Evolutionary conservation across 1,140 invertebrate species (phyloP).

Genomic region (Pentalonia nigronervosa): DNA sequence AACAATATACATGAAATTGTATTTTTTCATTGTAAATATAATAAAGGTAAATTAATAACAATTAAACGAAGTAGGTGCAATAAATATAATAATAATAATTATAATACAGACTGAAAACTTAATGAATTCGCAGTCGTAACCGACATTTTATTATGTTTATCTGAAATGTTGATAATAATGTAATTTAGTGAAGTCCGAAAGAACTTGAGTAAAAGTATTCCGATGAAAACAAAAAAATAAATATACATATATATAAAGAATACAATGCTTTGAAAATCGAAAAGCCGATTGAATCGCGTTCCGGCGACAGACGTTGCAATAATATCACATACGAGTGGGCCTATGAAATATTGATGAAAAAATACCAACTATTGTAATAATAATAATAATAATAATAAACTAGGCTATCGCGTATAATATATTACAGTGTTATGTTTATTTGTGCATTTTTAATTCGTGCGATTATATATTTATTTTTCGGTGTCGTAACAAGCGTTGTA

Average conservation of each 20-base stretch:
- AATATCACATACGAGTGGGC: not conserved
- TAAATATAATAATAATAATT: not conserved
- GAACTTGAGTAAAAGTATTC: not conserved
- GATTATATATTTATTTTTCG: not conserved
- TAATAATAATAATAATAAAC: not conserved
- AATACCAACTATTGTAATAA: not conserved
- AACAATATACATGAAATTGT: not conserved
- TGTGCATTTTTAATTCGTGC: slow-evolving; percentile 2
- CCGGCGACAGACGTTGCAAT: not conserved
- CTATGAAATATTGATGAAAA: not conserved
- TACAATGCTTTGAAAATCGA: not conserved
- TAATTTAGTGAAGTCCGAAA: not conserved
- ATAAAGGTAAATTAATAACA: not conserved
- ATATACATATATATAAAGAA: not conserved
- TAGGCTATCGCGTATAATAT: not conserved
- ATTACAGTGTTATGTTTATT: slow-evolving; percentile 1
- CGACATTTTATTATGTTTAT: not conserved
- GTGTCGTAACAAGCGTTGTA: not conserved
- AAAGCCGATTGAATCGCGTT: not conserved
- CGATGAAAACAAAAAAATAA: not conserved
- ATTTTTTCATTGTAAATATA: not conserved
- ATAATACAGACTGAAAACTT: not conserved
- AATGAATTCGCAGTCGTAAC: not conserved
- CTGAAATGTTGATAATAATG: too few relatives aligned
- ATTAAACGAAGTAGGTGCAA: not conserved